Evolutionary conservation across 2,888 invertebrate genomes (phyloP).

Genomic region (Teleogryllus oceanicus): DNA sequence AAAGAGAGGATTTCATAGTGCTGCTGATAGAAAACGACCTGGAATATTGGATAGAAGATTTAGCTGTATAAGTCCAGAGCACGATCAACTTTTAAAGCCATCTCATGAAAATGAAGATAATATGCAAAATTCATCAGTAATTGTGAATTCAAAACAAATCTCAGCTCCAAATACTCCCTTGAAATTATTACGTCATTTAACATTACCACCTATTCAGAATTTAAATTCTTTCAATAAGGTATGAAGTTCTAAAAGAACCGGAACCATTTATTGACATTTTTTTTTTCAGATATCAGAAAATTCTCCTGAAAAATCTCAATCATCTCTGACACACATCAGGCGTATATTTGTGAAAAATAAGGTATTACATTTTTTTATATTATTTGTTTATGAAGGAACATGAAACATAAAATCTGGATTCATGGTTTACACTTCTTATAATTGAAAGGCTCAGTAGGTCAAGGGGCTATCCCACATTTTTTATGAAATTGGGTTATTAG

Average conservation of each 20-base stretch:
- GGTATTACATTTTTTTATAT: neutral
- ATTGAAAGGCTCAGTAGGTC: too few relatives aligned
- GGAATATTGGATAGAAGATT: constrained; percentile 21
- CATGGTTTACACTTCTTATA: too few relatives aligned
- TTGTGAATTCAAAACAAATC: constrained; percentile 20
- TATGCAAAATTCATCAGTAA: neutral
- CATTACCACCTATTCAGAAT: constrained; percentile 30
- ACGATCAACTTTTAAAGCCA: neutral
- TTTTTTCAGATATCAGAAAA: neutral
- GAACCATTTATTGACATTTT: too few relatives aligned
- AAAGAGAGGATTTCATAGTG: constrained; percentile 24
- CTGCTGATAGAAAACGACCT: constrained; percentile 23
- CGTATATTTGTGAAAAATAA: constrained; percentile 9
- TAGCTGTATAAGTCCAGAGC: neutral
- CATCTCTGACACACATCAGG: neutral
- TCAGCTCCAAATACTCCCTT: constrained; percentile 23
- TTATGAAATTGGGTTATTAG: too few relatives aligned
- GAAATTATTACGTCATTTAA: constrained; percentile 27
- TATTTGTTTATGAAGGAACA: too few relatives aligned
- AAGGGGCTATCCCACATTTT: too few relatives aligned
- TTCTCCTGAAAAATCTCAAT: neutral
- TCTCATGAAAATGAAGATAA: neutral
- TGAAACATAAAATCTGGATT: too few relatives aligned
- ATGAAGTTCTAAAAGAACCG: neutral
- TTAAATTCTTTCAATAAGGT: constrained; percentile 25